Evolutionary conservation across 2,888 invertebrate genomes (phyloP), one percentile per base, ranked within the genome.

Genomic region (Nemurella pictetii): DNA sequence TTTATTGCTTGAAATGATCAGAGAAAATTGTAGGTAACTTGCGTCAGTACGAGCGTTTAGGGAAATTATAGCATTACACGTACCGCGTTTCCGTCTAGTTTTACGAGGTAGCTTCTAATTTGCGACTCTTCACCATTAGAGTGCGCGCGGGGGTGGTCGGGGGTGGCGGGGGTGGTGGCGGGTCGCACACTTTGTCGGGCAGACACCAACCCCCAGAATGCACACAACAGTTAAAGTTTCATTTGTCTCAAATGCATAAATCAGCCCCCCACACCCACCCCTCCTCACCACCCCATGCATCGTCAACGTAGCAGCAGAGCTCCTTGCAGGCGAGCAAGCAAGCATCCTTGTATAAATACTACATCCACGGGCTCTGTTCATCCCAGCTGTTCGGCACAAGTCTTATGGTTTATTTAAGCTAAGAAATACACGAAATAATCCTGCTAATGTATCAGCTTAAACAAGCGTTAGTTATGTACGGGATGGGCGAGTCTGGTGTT

Each of bases 401-500:
- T 82, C 82, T 82, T 82, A 82, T 27, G 82, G 82, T 82, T 82
- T 82, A 82, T 72, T 27, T 82, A 82, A 82, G 82, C 82, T 55
- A 82, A 82, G 82, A 82, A 82, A 82, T 82, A 82, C 82, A 82
- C 55, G 26, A 82, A 82, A 82, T 82, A 28, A 72, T 55, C 82
- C 27, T 82, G 82, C 82, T 82, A 82, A 82, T 82, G 82, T 82
- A 72, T 72, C 82, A 29, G 82, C 82, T 82, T 82, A 72, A 72
- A 55, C 27, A 78, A 78, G 78, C 78, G 20, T 30, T 30, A 20
- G 78, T 78, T 78, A 30, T 55, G 55, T 55, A 55, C 55, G 55
- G 55, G 9, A 20, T 55, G 55, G 55, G 20, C 20, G 55, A 55
- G 55, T 20, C 55, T 55, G 55, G 55, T 55, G 9, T 20, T 55